Evolutionary conservation across 1,140 invertebrate genomes (phyloP).

Genomic region (Lamellibrachia luymesi): DNA sequence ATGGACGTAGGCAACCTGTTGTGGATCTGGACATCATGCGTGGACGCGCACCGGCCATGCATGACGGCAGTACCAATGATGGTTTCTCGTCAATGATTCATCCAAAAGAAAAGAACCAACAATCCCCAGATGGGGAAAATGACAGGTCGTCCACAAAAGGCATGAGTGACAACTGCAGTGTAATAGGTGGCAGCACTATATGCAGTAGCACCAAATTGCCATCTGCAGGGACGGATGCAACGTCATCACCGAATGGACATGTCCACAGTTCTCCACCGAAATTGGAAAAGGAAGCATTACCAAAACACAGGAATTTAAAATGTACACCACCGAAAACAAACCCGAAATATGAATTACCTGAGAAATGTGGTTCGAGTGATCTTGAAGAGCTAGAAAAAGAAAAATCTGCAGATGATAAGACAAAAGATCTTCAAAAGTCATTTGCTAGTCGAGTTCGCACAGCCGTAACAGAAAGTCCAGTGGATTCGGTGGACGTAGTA

Average conservation of each 20-base stretch:
- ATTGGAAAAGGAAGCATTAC: neutral
- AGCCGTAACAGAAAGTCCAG: neutral
- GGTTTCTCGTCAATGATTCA: neutral
- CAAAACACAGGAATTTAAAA: neutral
- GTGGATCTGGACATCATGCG: neutral
- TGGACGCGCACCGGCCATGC: neutral
- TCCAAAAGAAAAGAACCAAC: neutral
- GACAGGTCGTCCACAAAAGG: neutral
- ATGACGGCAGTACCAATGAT: neutral
- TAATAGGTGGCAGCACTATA: neutral
- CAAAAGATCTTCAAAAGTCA: neutral
- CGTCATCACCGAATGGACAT: neutral
- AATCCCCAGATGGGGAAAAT: neutral
- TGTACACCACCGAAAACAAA: neutral
- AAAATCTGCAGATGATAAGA: neutral
- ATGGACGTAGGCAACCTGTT: neutral
- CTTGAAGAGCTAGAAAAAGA: neutral
- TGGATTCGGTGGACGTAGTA: neutral
- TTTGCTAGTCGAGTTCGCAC: neutral
- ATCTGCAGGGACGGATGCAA: neutral
- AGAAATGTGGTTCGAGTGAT: neutral
- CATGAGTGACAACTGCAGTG: neutral
- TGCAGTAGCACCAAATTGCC: neutral
- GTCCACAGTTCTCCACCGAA: neutral
- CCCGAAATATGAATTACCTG: too few species aligned